These are phyloP conservation scores for Microctonus brassicae DNA, from an alignment of 2,888 invertebrate genomes.

Conservation along the genomic window DNA sequence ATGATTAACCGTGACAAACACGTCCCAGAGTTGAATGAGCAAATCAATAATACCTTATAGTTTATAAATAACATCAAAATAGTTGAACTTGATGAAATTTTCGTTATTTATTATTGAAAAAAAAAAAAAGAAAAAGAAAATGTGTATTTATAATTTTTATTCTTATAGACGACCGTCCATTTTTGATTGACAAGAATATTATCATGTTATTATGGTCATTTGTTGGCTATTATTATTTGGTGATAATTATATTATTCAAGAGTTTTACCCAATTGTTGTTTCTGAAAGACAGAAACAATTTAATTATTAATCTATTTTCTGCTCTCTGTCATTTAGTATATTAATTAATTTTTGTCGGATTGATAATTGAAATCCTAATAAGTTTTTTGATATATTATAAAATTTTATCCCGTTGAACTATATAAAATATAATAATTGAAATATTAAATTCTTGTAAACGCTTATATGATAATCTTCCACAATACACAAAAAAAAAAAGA, in stretches of 20 bases:
- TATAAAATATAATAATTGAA: background rate
- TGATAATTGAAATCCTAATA: background rate
- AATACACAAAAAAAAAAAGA: background rate
- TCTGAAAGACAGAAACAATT: background rate
- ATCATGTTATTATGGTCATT: background rate
- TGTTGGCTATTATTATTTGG: background rate
- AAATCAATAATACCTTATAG: background rate
- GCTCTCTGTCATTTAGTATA: background rate
- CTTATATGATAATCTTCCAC: constrained; percentile 10
- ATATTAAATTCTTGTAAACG: background rate
- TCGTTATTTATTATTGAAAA: background rate
- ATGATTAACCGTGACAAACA: background rate
- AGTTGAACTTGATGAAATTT: background rate
- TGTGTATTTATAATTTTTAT: constrained; percentile 9
- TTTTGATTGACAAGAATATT: background rate
- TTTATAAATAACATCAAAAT: background rate
- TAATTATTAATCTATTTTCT: constrained; percentile 5
- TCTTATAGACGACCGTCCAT: constrained; percentile 9
- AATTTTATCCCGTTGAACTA: constrained; percentile 15
- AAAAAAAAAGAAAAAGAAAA: background rate
- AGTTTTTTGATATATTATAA: constrained; percentile 3
- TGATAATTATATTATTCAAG: background rate
- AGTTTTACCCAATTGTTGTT: background rate
- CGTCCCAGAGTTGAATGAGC: background rate
- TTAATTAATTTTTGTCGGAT: background rate